A percentile compares a stretch with the other conserved stretches of the same genome.
phyloP scores from a whole-genome alignment of 2,113 vertebrate genomes.

The Electrona antarctica region DNA sequence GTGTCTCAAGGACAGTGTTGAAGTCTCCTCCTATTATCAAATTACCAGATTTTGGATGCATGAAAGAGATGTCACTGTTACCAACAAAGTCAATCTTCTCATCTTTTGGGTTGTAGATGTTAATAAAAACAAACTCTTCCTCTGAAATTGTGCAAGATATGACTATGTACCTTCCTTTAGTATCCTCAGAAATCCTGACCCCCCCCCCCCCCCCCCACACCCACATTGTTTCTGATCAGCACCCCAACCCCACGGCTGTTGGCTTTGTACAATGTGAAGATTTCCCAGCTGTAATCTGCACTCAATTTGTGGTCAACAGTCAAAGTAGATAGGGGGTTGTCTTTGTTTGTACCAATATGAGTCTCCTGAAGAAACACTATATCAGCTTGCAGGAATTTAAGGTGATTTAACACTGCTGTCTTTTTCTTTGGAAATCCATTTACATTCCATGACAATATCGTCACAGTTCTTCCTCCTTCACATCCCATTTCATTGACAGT shows the following conservation, averaged over 20 bases:
- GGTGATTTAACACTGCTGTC: conserved; percentile 10
- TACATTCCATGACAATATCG: conserved; percentile 40
- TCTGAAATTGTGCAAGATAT: conserved; percentile 21
- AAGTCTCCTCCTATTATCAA: conserved; percentile 41
- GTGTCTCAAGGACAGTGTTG: conserved; percentile 29
- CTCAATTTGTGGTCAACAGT: conserved; percentile 18
- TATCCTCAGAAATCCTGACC: conserved; percentile 18
- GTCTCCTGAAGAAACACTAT: conserved; percentile 46
- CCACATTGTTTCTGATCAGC: conserved; percentile 30
- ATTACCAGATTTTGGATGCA: background rate
- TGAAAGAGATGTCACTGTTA: background rate
- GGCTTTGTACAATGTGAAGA: conserved; percentile 29
- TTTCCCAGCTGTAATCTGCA: conserved; percentile 8
- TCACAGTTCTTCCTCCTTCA: conserved; percentile 9
- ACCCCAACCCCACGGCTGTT: conserved; percentile 38
- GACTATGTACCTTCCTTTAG: conserved; percentile 30
- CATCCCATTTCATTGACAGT: background rate
- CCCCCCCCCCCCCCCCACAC: conserved; percentile 26
- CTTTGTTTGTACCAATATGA: conserved; percentile 26
- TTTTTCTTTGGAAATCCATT: conserved; percentile 34
- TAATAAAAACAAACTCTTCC: conserved; percentile 40
- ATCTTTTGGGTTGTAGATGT: conserved; percentile 33
- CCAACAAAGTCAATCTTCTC: conserved; percentile 22
- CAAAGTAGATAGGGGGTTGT: conserved; percentile 13
- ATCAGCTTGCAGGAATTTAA: conserved; percentile 26